Conservation (phyloP, 1,140 invertebrate species). For the Drosophila lacertosa region DNA sequence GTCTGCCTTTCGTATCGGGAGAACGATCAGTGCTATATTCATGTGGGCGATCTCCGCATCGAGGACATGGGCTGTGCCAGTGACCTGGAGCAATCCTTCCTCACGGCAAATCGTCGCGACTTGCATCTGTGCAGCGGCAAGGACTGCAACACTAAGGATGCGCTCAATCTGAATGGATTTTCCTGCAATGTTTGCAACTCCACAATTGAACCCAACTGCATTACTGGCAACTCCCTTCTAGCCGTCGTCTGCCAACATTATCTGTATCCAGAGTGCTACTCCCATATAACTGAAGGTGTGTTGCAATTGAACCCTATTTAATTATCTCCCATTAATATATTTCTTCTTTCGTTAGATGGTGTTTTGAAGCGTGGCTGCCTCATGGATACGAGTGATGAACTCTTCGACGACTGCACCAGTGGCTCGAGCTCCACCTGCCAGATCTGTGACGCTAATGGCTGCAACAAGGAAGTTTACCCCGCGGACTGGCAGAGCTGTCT, state of each 20-base stretch:
- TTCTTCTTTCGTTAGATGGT: constrained; percentile 44
- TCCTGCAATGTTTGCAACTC: constrained; percentile 53
- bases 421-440: constrained; percentile 43
- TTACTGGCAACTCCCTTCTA: rapidly evolving
- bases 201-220: constrained; percentile 23
- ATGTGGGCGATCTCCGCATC: constrained; percentile 47
- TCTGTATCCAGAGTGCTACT: constrained; percentile 57
- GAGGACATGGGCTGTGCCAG: constrained; percentile 67
- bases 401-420: constrained; percentile 62
- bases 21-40: constrained; percentile 70
- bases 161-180: constrained; percentile 8
- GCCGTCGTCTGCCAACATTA: constrained; percentile 39
- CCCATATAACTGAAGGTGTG: constrained; percentile 50
- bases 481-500: constrained; percentile 61
- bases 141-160: constrained; percentile 67
- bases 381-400: constrained; percentile 48
- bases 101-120: constrained; percentile 43
- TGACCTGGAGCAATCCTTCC: constrained; percentile 42
- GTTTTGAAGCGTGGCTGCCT: constrained; percentile 64
- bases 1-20: constrained; percentile 52
- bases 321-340: background rate
- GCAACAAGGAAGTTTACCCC: constrained; percentile 61
- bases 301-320: background rate
- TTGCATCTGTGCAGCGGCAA: constrained; percentile 58
- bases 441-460: constrained; percentile 48